phyloP scores from a whole-genome alignment of 2,888 invertebrate species.

The Polydrusus tereticollis region DNA sequence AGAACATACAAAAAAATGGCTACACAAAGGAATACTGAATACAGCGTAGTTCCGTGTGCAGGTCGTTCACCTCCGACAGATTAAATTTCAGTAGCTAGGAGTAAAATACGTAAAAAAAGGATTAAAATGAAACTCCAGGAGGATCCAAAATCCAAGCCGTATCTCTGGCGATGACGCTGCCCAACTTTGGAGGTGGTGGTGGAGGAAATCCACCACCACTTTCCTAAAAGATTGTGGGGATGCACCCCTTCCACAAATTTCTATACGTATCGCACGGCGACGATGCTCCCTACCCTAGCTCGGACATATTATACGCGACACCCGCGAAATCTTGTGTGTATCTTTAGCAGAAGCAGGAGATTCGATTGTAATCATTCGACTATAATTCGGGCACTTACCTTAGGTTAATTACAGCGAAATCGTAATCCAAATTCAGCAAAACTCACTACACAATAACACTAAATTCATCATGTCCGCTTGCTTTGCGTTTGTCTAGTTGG shows the following conservation, averaged over 20 bases:
- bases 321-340: slow-evolving; percentile 65
- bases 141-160: slow-evolving; percentile 57
- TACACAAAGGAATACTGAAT: slow-evolving; percentile 22
- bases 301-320: slow-evolving; percentile 66
- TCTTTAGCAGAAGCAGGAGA: slow-evolving; percentile 61
- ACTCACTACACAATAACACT: slow-evolving; percentile 55
- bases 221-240: slow-evolving; percentile 66
- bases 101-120: slow-evolving; percentile 44
- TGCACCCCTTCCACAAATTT: slow-evolving; percentile 69
- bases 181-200: slow-evolving; percentile 63
- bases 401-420: slow-evolving; percentile 31
- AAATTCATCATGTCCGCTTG: slow-evolving; percentile 63
- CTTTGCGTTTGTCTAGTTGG: slow-evolving; percentile 48
- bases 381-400: slow-evolving; percentile 53
- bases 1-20: slow-evolving; percentile 25
- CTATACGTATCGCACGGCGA: slow-evolving; percentile 66
- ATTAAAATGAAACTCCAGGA: too few species aligned
- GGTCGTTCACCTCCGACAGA: slow-evolving; percentile 66
- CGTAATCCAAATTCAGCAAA: slow-evolving; percentile 35
- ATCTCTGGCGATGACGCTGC: slow-evolving; percentile 66
- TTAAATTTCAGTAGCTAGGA: slow-evolving; percentile 52
- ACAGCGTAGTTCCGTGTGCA: slow-evolving; percentile 52
- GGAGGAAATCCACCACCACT: slow-evolving; percentile 63
- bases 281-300: slow-evolving; percentile 69
- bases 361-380: slow-evolving; percentile 34